A percentile compares a stretch with the other conserved stretches of the same genome.
Conservation (phyloP, 2,888 invertebrate genomes). For the Drosophila austrosaltans region DNA sequence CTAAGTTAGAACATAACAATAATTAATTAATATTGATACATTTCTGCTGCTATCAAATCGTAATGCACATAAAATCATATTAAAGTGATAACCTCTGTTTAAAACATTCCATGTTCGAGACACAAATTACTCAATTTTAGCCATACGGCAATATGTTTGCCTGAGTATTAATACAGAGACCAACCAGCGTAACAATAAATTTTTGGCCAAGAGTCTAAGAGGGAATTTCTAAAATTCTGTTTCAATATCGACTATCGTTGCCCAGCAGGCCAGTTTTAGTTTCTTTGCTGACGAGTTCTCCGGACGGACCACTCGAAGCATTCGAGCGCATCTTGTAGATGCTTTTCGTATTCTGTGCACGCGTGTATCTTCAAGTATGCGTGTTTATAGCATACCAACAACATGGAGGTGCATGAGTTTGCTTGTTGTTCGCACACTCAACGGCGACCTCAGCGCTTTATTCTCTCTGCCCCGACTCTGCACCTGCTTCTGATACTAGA, state of each 20-base stretch:
- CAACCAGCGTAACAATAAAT: constrained; percentile 56
- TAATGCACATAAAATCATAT: no score
- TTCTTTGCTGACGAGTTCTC: constrained; percentile 36
- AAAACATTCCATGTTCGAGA: constrained; percentile 9
- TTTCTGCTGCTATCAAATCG: no score
- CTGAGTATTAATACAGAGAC: constrained; percentile 55
- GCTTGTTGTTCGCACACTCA: constrained; percentile 24
- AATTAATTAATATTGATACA: no score
- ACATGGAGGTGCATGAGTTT: constrained; percentile 29
- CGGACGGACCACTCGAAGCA: constrained; percentile 37
- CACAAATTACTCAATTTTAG: constrained; percentile 45
- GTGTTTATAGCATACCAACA: constrained; percentile 54
- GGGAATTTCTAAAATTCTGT: constrained; percentile 66
- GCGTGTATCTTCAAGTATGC: constrained; percentile 66
- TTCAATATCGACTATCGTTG: constrained; percentile 39
- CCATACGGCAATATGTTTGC: constrained; percentile 56
- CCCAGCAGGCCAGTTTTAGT: constrained; percentile 24
- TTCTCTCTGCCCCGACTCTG: background rate
- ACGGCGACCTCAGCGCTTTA: constrained; percentile 8
- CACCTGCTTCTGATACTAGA: constrained; percentile 2
- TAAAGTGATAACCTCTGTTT: background rate
- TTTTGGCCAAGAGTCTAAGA: constrained; percentile 59
- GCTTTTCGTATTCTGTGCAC: constrained; percentile 57
- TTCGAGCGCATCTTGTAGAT: constrained; percentile 53
- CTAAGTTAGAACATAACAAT: no score